Conservation (phyloP, 2,888 invertebrate genomes). For the Lithodes maja region DNA sequence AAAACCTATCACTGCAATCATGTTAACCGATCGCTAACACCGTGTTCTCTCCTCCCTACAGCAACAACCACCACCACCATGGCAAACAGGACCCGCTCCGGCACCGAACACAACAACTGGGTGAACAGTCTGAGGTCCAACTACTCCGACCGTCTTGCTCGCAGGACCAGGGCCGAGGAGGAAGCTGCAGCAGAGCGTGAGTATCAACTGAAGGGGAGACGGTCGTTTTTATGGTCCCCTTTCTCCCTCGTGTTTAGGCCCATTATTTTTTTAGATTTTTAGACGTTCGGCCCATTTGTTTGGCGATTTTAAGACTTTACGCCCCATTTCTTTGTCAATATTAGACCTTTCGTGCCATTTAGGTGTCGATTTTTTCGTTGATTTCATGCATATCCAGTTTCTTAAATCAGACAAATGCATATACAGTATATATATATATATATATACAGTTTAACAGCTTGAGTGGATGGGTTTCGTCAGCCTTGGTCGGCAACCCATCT, state of each 20-base stretch:
- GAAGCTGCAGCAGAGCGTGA: slow-evolving; percentile 19
- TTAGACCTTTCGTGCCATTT: no score
- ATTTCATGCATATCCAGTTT: neutral
- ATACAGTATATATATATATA: no score
- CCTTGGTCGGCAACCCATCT: no score
- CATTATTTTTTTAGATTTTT: no score
- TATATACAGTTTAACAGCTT: no score
- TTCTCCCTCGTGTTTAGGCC: no score
- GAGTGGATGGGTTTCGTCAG: no score
- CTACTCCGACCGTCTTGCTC: slow-evolving; percentile 42
- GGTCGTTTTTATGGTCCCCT: no score
- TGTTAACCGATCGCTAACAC: neutral
- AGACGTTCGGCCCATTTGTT: no score
- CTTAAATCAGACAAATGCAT: neutral
- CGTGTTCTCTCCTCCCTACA: neutral
- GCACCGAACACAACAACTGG: slow-evolving; percentile 59
- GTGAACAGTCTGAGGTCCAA: slow-evolving; percentile 59
- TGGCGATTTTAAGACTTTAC: no score
- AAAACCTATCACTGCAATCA: no score
- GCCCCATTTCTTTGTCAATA: no score
- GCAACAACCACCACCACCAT: slow-evolving; percentile 17
- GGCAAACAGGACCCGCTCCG: slow-evolving; percentile 18
- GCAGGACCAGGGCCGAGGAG: slow-evolving; percentile 36
- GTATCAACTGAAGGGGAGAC: neutral
- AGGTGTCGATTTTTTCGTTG: neutral